These are phyloP conservation scores for Gymnogyps californianus DNA, from an alignment of 2,113 vertebrate species.

Conservation along the genomic window DNA sequence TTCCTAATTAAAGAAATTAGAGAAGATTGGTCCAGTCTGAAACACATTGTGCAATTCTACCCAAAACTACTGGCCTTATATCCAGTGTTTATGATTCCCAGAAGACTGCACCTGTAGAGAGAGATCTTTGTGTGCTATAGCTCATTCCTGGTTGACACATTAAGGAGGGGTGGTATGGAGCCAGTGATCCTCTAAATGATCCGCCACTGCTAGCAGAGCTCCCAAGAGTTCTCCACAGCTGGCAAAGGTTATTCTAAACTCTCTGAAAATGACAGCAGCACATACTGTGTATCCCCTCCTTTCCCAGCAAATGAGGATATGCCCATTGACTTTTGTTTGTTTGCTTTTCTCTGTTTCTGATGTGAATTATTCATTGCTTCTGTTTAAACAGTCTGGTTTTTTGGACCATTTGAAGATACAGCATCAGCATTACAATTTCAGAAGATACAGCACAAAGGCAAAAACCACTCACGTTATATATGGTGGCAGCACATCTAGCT, in stretches of 20 bases:
- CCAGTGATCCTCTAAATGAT: not conserved
- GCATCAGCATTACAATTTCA: not conserved
- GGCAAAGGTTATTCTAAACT: not conserved
- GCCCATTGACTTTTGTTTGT: not conserved
- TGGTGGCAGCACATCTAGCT: not conserved
- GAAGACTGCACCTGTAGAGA: not conserved
- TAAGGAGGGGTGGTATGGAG: not conserved
- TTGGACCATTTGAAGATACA: not conserved
- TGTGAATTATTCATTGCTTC: slow-evolving; percentile 39
- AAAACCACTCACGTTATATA: not conserved
- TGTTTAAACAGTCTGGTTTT: not conserved
- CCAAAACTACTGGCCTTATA: not conserved
- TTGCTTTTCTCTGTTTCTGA: not conserved
- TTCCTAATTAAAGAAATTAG: not conserved
- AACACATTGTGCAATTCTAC: not conserved
- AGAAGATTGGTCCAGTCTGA: not conserved
- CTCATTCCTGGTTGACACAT: not conserved
- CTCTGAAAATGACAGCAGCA: not conserved
- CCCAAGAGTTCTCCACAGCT: not conserved
- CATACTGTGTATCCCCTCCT: not conserved
- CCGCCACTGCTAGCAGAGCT: not conserved
- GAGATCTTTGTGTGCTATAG: not conserved
- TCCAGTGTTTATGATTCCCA: not conserved
- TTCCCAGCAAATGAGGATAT: not conserved
- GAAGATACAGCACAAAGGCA: not conserved